Percentiles rank a stretch among this genome's conserved stretches.
Evolutionary conservation across 2,113 vertebrate species (phyloP).

Genomic region (Dendrocopos noguchii): DNA sequence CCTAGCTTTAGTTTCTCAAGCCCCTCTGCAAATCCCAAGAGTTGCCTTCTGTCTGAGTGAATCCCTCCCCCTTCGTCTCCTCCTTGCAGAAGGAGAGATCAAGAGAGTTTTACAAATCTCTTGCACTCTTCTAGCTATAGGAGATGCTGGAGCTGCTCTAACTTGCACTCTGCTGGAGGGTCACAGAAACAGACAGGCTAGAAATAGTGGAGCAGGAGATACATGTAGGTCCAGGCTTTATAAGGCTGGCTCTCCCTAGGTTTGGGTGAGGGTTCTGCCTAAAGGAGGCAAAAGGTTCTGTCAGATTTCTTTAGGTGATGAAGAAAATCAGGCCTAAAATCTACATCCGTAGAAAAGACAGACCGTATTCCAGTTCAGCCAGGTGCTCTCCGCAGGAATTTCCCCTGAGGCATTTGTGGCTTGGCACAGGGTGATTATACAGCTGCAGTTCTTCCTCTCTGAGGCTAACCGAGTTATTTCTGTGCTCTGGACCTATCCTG

Average conservation of each 20-base stretch:
- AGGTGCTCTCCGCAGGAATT: constrained; percentile 4
- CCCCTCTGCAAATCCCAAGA: not conserved
- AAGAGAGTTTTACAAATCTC: not conserved
- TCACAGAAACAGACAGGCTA: not conserved
- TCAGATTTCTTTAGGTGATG: not conserved
- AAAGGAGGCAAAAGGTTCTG: not conserved
- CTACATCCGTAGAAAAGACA: not conserved
- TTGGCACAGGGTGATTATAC: not conserved
- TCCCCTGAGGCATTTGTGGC: not conserved
- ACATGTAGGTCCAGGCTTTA: accelerated
- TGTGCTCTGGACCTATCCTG: not conserved
- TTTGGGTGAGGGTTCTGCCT: not conserved
- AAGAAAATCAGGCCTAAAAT: not conserved
- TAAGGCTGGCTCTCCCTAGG: not conserved
- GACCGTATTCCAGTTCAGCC: not conserved
- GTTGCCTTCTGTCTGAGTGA: not conserved
- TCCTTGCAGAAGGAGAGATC: not conserved
- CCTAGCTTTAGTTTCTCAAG: not conserved
- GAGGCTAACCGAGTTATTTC: not conserved
- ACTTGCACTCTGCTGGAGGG: not conserved
- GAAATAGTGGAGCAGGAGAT: not conserved
- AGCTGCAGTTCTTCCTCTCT: constrained; percentile 33
- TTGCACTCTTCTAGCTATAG: not conserved
- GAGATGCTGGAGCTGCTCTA: not conserved
- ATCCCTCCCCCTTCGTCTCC: not conserved